Percentiles rank a stretch among this genome's conserved stretches.
Evolutionary conservation across 2,888 invertebrate species (phyloP).

Genomic region (Cheilosia pagana): DNA sequence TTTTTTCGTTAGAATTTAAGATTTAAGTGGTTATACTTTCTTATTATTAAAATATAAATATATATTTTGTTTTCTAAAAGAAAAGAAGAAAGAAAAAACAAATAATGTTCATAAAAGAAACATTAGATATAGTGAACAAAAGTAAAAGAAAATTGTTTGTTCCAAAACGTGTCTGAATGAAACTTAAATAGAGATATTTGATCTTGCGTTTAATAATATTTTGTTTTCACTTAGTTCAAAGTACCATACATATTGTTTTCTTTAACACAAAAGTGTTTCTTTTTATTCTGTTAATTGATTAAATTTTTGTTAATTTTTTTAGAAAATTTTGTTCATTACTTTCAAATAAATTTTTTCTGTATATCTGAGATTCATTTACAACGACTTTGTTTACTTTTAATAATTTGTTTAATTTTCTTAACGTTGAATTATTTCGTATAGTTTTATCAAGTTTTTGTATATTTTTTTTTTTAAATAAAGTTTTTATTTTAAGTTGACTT

Average conservation of each 20-base stretch:
- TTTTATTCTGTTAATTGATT: slow-evolving; percentile 50
- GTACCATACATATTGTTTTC: slow-evolving; percentile 7
- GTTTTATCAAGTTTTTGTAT: slow-evolving; percentile 46
- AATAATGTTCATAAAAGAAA: slow-evolving; percentile 46
- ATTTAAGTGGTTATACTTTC: slow-evolving; percentile 35
- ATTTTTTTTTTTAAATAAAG: slow-evolving; percentile 42
- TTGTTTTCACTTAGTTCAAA: slow-evolving; percentile 32
- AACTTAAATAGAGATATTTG: slow-evolving; percentile 61
- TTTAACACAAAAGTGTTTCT: slow-evolving; percentile 18
- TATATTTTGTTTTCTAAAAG: slow-evolving; percentile 36
- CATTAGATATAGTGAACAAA: slow-evolving; percentile 34
- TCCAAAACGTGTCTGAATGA: slow-evolving; percentile 73
- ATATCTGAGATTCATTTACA: slow-evolving; percentile 46
- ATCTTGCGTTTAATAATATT: slow-evolving; percentile 9
- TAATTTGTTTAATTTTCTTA: slow-evolving; percentile 33
- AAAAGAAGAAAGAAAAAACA: slow-evolving; percentile 8
- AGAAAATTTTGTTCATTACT: slow-evolving; percentile 41
- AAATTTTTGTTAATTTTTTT: slow-evolving; percentile 54
- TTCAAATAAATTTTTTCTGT: not conserved
- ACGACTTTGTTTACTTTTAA: slow-evolving; percentile 33
- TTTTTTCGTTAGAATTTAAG: slow-evolving; percentile 34
- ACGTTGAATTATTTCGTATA: slow-evolving; percentile 13
- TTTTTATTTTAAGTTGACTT: slow-evolving; percentile 27
- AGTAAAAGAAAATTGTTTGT: slow-evolving; percentile 41
- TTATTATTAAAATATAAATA: slow-evolving; percentile 15